Base-by-base conservation (phyloP, 1,140 invertebrate species). In the Drosophila nasuta region DNA sequence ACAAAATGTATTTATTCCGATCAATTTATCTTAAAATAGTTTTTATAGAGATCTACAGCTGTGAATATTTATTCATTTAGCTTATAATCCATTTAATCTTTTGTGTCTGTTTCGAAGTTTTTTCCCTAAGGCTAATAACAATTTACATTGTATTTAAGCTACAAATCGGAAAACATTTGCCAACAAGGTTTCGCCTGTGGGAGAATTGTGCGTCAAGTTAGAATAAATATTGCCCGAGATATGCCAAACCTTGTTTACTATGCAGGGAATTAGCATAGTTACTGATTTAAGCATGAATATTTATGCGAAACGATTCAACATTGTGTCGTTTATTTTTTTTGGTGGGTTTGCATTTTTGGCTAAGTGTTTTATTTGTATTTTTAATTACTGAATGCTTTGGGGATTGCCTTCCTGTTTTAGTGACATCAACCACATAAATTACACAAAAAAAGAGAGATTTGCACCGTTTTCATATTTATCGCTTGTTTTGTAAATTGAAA, bases 231-330 rank as follows among this genome's bases (percentile, higher is more conserved):
- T 38, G 10, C 11, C 30, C 35, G n/a, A 17, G 25, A 51, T 20
- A 25, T 20, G 15, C 17, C 8, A 15, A 54, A 64, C 30, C 20
- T 41, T 30, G 35, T 52, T 52, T 64, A 38, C 35, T 64, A 38
- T 64, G 49, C 62, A 38, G 38, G 13, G 33, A 64, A 54, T 54
- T 64, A 64, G 62, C 62, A 64, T 64, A 64, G 49, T 54, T 30
- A 43, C 62, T 54, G 2, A 20, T 28, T 28, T 10, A 30, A 43
- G 17, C 28, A 43, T 43, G 62, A 64, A 64, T 64, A 64, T 64
- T 64, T 64, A 64, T 54, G 49, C 13, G 1, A 6, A 30, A 35
- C 2, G n/a, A n/a, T 28, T n/a, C 6, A 45, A 25, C 8, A 49
- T 41, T n/a, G 25, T 57, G 20, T n/a, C n/a, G 10, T 43, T 35